Base-by-base conservation (phyloP, 2,797 vertebrate genomes). In the Sebastiscus albofasciatus region DNA sequence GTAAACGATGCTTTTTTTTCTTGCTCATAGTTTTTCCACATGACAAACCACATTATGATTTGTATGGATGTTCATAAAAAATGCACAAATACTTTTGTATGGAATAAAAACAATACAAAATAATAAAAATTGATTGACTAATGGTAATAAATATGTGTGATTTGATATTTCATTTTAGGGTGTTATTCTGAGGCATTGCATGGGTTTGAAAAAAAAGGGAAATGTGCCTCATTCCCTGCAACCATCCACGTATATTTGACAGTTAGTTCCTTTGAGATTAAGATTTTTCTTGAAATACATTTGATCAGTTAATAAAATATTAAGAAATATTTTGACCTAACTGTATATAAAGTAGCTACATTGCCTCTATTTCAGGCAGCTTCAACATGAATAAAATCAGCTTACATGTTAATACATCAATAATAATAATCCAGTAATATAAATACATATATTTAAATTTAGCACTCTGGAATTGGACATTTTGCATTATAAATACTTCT, bases 21-120 rank as follows among this genome's bases (percentile, higher is more conserved):
- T 59, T 64, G 34, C 2, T 56, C 4, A 22, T 56, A 13, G 9
- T 16, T 56, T 8, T 54, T n/a, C 2, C 13, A 64, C 16, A 56
- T 49, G 16, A 67, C 14, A 39, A 74, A 54, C 34, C 8, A 49
- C 20, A 72, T 6, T 33, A 18, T 62, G 12, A 31, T 61, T 26
- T 69, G 36, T 67, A 60, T 80, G 42, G 58, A 3, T 69, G 6
- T 39, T 68, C 9, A 64, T 22, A 29, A 49, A n/a, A 78, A 29
- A 67, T 67, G 11, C 29, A 70, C 52, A 68, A 59, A 75, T 24
- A 26, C 2, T 13, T 75, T 75, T 85, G 33, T 42, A 75, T 64
- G 31, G 12, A 72, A 68, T 68, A 71, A 73, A 71, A 72, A 75
- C 14, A 77, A 68, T 24, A 18, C 54, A 71, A 34, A 74, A 26